phyloP scores from a whole-genome alignment of 2,797 vertebrate species.

The Muscicapa comitata region DNA sequence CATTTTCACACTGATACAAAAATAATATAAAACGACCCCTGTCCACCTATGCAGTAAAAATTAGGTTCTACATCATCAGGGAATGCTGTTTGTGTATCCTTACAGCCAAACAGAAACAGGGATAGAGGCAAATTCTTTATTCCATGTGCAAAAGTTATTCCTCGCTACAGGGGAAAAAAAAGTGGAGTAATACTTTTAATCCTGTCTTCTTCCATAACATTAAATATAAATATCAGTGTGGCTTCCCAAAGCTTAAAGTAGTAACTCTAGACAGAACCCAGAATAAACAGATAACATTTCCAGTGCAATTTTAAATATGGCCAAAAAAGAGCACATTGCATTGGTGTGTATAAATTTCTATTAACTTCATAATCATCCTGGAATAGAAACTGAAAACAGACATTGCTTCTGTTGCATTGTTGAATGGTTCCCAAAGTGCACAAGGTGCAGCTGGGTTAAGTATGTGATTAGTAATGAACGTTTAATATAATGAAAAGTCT shows the following conservation, averaged over 20 bases:
- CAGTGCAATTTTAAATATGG: background rate
- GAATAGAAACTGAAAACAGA: background rate
- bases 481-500: background rate
- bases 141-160: background rate
- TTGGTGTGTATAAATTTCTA: background rate
- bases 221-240: background rate
- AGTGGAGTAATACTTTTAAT: background rate
- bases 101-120: background rate
- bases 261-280: background rate
- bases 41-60: background rate
- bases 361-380: background rate
- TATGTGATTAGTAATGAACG: background rate
- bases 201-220: background rate
- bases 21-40: background rate
- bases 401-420: background rate
- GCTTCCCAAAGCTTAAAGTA: background rate
- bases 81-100: rapidly evolving
- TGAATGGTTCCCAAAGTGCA: background rate
- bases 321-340: background rate
- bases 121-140: background rate
- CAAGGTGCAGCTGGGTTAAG: background rate
- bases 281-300: background rate
- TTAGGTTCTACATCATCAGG: background rate
- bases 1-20: conserved; percentile 12
- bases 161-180: background rate